Evolutionary conservation across 2,888 invertebrate species (phyloP), one percentile per base, ranked within the genome.

Genomic region (Drosophila kokeensis): DNA sequence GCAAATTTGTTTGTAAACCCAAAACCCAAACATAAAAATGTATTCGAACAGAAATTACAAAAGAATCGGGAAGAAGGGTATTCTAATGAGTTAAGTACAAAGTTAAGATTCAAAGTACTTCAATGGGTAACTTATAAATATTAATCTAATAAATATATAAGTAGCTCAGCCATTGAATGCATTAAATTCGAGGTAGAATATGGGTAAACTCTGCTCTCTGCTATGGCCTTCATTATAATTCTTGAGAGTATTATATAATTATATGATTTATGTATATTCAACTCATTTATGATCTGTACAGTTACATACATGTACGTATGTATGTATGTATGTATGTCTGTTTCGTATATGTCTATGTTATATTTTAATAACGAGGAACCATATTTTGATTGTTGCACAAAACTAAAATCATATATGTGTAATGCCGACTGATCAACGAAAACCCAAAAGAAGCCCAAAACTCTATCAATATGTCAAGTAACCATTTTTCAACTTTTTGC

Each of bases 171-270:
- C 54, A 38, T 59, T 40, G 13, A 59, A 48, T 42, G 54, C 73
- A 80, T 66, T 79, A 79, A 69, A 79, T 81, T 78, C 82, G 82
- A 82, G 82, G 82, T 82, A 82, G 82, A 82, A 83, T 69, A 73
- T 77, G 63, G 70, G 52, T 76, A 36, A 70, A 65, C 38, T 45
- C 54, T 40, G 3, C 54, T 54, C 42, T 59, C 52, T 54, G 66
- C 67, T 53, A 63, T 69, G 55, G 57, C 48, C 60, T 59, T 48
- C 29, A 21, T 62, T 65, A 54, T 54, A n/a, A 24, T 15, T 59
- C 29, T n/a, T 27, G 18, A 54, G 55, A 57, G 57, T 62, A 38
- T 73, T 69, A 53, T 62, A 7, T 45, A 45, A 45, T 38, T 45
- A 54, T 49, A 62, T 68, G 32, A 30, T 52, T 40, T 69, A 52